phyloP scores from a whole-genome alignment of 2,888 invertebrate genomes.

The Amiota communis region DNA sequence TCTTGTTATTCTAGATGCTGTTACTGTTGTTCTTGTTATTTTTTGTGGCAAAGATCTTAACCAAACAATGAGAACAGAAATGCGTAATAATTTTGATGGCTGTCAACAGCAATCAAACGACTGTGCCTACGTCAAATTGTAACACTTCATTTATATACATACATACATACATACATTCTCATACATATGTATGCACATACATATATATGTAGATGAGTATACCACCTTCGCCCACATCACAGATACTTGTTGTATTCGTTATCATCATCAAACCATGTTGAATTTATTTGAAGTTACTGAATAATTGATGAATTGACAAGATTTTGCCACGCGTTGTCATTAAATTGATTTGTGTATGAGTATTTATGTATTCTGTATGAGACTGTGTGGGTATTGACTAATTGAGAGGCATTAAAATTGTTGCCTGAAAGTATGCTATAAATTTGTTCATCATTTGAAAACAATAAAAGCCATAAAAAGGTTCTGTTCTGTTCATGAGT shows the following conservation, averaged over 20 bases:
- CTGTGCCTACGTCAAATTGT: conserved; percentile 54
- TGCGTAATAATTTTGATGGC: conserved; percentile 7
- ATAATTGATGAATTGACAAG: conserved; percentile 66
- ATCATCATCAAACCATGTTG: conserved; percentile 38
- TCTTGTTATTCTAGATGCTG: conserved; percentile 50
- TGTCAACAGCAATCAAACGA: conserved; percentile 52
- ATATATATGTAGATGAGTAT: not conserved
- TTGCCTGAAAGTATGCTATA: not conserved
- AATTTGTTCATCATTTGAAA: not conserved
- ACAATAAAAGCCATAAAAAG: not conserved
- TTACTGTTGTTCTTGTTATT: conserved; percentile 42
- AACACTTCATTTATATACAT: conserved; percentile 53
- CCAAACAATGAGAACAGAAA: too few species aligned
- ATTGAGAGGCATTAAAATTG: not conserved
- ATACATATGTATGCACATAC: not conserved
- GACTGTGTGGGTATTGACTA: not conserved
- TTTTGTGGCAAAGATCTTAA: conserved; percentile 36
- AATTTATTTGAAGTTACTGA: conserved; percentile 44
- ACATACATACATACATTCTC: not conserved
- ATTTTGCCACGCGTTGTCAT: conserved; percentile 35
- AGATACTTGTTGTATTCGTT: not conserved
- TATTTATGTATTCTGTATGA: too few species aligned
- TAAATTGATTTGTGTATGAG: too few species aligned
- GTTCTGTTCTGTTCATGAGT: conserved; percentile 54
- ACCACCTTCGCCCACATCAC: too few species aligned